Conservation (phyloP, 30 jellyfish, hydroid and myxozoan species). For the Clytia hemisphaerica region DNA sequence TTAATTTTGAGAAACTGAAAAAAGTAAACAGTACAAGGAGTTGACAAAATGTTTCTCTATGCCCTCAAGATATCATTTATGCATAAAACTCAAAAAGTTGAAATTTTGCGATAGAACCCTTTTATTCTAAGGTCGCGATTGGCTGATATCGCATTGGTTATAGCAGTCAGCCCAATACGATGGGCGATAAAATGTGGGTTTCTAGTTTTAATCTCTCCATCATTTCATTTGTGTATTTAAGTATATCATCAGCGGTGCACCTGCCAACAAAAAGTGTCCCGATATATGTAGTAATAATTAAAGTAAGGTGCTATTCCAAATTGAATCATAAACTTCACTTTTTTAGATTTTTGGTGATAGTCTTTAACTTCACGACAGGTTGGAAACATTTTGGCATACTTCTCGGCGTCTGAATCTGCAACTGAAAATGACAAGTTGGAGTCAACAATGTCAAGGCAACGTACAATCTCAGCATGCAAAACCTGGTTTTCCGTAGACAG, state of each 20-base stretch:
- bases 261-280: neutral
- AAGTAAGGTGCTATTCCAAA: neutral
- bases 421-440: too few relatives aligned
- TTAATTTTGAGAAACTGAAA: too few relatives aligned
- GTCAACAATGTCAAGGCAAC: neutral
- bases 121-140: too few relatives aligned
- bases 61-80: too few relatives aligned
- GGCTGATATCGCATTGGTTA: too few relatives aligned
- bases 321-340: neutral
- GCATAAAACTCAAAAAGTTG: too few relatives aligned
- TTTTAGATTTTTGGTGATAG: neutral
- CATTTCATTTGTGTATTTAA: neutral
- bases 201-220: neutral
- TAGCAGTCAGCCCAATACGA: too few relatives aligned
- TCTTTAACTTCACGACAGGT: neutral
- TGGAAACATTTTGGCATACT: neutral
- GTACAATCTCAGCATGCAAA: neutral
- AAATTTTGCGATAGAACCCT: too few relatives aligned
- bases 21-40: too few relatives aligned
- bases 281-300: neutral
- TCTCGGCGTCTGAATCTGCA: too few relatives aligned
- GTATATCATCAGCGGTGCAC: slow-evolving; percentile 1
- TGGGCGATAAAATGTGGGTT: too few relatives aligned
- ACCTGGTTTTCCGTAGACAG: neutral
- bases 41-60: too few relatives aligned